Evolutionary conservation across 1,140 invertebrate species (phyloP).

Genomic region (Drosophila nannoptera): DNA sequence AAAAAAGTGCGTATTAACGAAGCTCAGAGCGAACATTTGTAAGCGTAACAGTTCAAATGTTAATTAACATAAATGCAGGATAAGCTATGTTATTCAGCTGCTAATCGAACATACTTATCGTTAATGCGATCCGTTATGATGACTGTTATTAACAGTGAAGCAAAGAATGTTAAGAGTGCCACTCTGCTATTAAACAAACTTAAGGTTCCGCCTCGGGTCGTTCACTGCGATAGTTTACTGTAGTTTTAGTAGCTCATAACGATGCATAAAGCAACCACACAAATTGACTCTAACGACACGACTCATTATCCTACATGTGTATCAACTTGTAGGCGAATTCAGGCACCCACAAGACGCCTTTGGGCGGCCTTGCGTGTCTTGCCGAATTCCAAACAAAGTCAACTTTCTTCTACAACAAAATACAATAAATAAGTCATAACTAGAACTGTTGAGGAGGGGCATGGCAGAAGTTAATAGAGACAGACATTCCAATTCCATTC

Average conservation of each 20-base stretch:
- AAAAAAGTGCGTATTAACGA: background rate
- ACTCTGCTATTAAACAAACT: too few species aligned
- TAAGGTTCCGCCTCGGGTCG: too few species aligned
- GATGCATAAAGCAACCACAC: constrained; percentile 62
- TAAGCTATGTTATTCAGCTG: too few species aligned
- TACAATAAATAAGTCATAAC: constrained; percentile 74
- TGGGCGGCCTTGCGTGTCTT: constrained; percentile 54
- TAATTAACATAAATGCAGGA: too few species aligned
- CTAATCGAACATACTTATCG: too few species aligned
- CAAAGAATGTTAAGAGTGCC: background rate
- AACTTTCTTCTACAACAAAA: constrained; percentile 43
- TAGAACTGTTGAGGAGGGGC: background rate
- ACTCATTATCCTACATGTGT: constrained; percentile 65
- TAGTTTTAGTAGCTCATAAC: constrained; percentile 5
- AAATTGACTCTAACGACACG: constrained; percentile 64
- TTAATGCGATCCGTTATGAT: too few species aligned
- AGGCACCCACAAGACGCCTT: constrained; percentile 25
- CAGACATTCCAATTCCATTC: constrained; percentile 26
- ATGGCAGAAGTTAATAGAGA: constrained; percentile 28
- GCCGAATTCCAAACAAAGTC: constrained; percentile 52
- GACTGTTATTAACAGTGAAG: background rate
- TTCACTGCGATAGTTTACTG: constrained; percentile 1
- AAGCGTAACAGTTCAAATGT: too few species aligned
- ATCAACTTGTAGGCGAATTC: constrained; percentile 30
- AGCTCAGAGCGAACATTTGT: too few species aligned